Base-by-base conservation (phyloP, 2,888 invertebrate species). In the Diaprepes abbreviatus region DNA sequence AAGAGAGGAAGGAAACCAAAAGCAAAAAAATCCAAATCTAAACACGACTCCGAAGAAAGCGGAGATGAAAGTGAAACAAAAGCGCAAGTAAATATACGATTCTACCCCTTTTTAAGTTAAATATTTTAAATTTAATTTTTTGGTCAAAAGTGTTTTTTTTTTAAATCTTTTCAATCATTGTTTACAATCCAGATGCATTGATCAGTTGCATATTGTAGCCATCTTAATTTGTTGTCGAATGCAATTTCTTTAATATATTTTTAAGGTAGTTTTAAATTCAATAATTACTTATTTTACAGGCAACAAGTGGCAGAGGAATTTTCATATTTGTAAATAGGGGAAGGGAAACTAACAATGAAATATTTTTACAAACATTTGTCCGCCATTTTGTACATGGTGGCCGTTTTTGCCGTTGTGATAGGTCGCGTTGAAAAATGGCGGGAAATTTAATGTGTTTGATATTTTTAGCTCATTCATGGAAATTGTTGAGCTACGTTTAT, bases 1-100 rank as follows among this genome's bases (percentile, higher is more conserved):
- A 64, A 57, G 16, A 64, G 57, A 31, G 31, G 12, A 4, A 55
- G 24, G 38, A 66, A 59, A 24, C 9, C 16, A 16, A 38, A 50
- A 12, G 45, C 3, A 6, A 24, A 24, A 19, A 64, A 43, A 35
- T 19, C 33, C 6, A 59, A 50, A 57, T 48, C 62, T 6, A 67
- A 50, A 43, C 67, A 54, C 10, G 45, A 43, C 3, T 35, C 31
- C 12, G 52, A 64, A 2, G 54, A 36, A 16, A 31, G 19, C n/a
- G 43, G n/a, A 28, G 54, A 54, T 24, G 63, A 50, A 24, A 59
- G 59, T 16, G 21, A 24, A 10, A 2, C 50, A 24, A 2, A 10
- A 24, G 10, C 24, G 3, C 24, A 5, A 24, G 24, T n/a, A n/a
- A n/a, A n/a, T n/a, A n/a, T n/a, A n/a, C n/a, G n/a, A n/a, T n/a